phyloP scores from a whole-genome alignment of 1,140 invertebrate genomes.

The Tetragnatha versicolor region DNA sequence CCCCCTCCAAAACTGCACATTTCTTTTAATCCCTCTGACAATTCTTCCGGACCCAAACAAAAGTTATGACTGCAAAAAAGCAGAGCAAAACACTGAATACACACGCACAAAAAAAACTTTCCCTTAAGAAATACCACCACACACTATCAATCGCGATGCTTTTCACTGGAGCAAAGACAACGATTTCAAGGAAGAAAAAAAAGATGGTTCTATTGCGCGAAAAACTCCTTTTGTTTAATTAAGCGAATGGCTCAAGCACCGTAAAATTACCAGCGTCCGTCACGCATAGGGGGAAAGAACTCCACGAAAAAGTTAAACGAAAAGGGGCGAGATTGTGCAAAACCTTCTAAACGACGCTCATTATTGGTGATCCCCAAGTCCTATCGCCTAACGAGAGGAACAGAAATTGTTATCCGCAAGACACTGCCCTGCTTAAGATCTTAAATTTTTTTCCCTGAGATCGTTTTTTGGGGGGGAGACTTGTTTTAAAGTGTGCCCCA shows the following conservation, averaged over 20 bases:
- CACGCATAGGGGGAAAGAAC: conserved; percentile 4
- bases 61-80: too few species aligned
- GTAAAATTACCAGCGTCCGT: conserved; percentile 40
- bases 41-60: too few species aligned
- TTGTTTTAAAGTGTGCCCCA: neutral
- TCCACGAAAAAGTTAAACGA: conserved; percentile 30
- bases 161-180: neutral
- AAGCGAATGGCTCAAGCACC: conserved; percentile 34
- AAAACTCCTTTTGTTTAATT: conserved; percentile 38
- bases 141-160: conserved; percentile 5
- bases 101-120: too few species aligned
- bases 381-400: conserved; percentile 15
- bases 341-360: conserved; percentile 16
- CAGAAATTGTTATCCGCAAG: conserved; percentile 20
- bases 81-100: too few species aligned
- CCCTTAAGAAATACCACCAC: too few species aligned
- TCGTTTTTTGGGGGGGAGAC: neutral
- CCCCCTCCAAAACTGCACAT: too few species aligned
- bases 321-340: conserved; percentile 26
- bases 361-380: neutral
- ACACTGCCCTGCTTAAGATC: neutral
- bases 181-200: neutral
- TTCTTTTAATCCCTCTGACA: too few species aligned
- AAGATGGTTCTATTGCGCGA: conserved; percentile 10
- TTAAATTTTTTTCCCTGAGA: conserved; percentile 1